phyloP scores from a whole-genome alignment of 2,888 invertebrate genomes.

The Geotrupes spiniger region DNA sequence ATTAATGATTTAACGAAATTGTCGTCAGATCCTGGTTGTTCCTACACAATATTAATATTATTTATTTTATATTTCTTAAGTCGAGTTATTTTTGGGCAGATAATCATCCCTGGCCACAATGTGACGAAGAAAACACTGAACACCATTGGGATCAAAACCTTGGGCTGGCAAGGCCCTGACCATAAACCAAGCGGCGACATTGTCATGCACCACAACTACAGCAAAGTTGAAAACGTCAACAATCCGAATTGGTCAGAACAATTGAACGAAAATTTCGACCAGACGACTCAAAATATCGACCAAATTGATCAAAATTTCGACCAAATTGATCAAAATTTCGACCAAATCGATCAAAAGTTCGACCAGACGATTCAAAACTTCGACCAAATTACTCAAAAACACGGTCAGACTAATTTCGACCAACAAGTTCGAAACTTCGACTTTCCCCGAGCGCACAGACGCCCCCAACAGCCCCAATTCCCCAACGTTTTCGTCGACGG shows the following conservation, averaged over 20 bases:
- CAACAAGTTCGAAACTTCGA: slow-evolving; percentile 5
- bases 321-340: neutral
- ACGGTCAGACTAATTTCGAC: neutral
- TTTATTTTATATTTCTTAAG: neutral
- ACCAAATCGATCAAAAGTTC: neutral
- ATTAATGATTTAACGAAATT: too few species aligned
- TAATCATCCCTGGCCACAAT: slow-evolving; percentile 25
- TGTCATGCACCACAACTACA: slow-evolving; percentile 42
- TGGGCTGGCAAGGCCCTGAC: slow-evolving; percentile 34
- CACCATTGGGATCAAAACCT: slow-evolving; percentile 40
- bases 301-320: neutral
- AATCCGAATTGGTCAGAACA: too few species aligned
- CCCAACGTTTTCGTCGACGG: neutral
- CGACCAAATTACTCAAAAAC: neutral
- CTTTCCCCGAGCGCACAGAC: neutral
- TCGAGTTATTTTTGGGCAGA: slow-evolving; percentile 25
- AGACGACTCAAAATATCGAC: too few species aligned
- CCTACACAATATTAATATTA: too few species aligned
- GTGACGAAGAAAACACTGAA: slow-evolving; percentile 30
- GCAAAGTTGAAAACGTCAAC: slow-evolving; percentile 32
- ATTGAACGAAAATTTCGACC: too few species aligned
- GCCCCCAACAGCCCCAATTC: neutral
- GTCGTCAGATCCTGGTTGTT: too few species aligned
- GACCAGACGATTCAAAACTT: neutral
- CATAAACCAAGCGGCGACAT: slow-evolving; percentile 25